Conservation (phyloP, 2,113 vertebrate species). For the Epinephelus moara region DNA sequence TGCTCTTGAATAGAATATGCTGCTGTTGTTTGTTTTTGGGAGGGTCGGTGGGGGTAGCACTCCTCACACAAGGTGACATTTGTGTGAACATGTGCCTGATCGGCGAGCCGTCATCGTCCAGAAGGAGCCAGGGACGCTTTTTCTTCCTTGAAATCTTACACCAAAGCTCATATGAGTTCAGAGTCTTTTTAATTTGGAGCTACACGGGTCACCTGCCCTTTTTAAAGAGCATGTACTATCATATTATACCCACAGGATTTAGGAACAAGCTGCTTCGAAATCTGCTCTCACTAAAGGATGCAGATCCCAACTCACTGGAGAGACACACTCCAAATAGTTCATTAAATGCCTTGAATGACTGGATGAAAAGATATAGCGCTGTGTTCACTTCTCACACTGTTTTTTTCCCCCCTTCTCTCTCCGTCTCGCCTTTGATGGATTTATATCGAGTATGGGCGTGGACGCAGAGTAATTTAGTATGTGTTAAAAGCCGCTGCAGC, state of each 20-base stretch:
- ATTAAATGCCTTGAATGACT: conserved; percentile 58
- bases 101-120: conserved; percentile 19
- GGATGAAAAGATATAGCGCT: conserved; percentile 50
- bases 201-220: conserved; percentile 56
- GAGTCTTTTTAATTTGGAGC: conserved; percentile 61
- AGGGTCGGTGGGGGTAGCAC: conserved; percentile 46
- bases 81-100: conserved; percentile 42
- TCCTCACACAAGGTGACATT: conserved; percentile 80
- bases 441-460: conserved; percentile 59
- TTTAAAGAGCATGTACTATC: conserved; percentile 51
- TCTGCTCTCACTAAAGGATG: conserved; percentile 36
- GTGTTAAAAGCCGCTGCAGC: conserved; percentile 73
- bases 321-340: conserved; percentile 46
- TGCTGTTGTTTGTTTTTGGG: conserved; percentile 65
- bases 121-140: not conserved
- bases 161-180: conserved; percentile 3
- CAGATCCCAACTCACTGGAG: conserved; percentile 26
- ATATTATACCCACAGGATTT: conserved; percentile 38
- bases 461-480: conserved; percentile 68
- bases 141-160: conserved; percentile 21
- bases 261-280: conserved; percentile 52
- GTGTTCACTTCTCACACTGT: conserved; percentile 34
- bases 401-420: conserved; percentile 8
- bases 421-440: conserved; percentile 67
- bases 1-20: conserved; percentile 62